Conservation (phyloP, 53 echinoderm and acorn worm genomes). For the Patiria pectinifera region DNA sequence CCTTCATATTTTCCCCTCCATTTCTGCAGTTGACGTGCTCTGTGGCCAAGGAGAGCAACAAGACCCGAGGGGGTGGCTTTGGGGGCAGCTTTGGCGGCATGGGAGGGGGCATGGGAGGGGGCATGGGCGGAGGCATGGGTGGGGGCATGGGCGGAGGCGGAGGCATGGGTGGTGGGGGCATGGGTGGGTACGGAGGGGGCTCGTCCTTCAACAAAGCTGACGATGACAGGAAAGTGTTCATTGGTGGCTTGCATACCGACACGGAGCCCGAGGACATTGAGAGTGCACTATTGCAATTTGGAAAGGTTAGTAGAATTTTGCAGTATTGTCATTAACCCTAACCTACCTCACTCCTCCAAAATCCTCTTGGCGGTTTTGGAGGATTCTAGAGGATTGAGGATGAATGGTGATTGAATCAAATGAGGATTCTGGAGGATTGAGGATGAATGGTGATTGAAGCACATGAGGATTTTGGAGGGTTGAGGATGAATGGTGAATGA, state of each 20-base stretch:
- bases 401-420: too few species aligned
- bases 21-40: constrained; percentile 42
- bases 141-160: constrained; percentile 37
- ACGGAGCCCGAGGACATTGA: constrained; percentile 47
- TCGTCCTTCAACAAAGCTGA: constrained; percentile 11
- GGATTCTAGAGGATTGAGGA: too few species aligned
- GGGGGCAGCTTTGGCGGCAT: constrained; percentile 16
- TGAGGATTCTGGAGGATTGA: too few species aligned
- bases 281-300: background rate
- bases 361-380: too few species aligned
- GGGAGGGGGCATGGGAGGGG: constrained; percentile 33
- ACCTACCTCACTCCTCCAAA: too few species aligned
- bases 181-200: constrained; percentile 13
- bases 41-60: constrained; percentile 47
- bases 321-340: too few species aligned
- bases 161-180: constrained; percentile 28
- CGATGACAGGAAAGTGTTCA: constrained; percentile 48
- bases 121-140: constrained; percentile 21
- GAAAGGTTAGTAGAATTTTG: constrained; percentile 17
- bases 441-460: too few species aligned
- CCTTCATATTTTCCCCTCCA: background rate
- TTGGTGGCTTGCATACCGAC: constrained; percentile 42
- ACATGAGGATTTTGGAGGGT: too few species aligned
- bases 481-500: too few species aligned
- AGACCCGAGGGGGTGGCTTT: constrained; percentile 26